phyloP scores from a whole-genome alignment of 2,888 invertebrate genomes.

The Onthophagus sagittarius region DNA sequence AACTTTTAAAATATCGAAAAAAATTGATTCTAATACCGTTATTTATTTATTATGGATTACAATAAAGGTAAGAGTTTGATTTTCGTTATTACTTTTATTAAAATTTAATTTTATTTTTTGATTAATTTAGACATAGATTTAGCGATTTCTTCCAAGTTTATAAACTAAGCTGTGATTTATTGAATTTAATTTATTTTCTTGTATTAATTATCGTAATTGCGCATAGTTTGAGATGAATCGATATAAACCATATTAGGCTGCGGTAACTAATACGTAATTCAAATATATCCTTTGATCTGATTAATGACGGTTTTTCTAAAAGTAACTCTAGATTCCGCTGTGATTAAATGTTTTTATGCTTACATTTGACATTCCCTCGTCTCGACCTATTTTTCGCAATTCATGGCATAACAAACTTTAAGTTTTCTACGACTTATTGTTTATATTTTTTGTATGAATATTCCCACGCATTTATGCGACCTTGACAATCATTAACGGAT shows the following conservation, averaged over 20 bases:
- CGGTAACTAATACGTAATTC: constrained; percentile 1
- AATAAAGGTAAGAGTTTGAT: neutral
- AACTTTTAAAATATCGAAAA: too few species aligned
- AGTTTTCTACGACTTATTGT: neutral
- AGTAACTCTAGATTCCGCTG: neutral
- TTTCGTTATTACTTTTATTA: neutral
- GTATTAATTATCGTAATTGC: constrained; percentile 3
- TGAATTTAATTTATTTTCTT: neutral
- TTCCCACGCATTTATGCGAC: neutral
- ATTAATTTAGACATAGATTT: too few species aligned
- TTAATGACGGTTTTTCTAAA: neutral
- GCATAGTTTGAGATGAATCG: neutral
- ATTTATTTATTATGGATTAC: neutral
- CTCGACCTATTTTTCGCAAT: neutral
- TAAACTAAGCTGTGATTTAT: neutral
- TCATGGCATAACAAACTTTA: neutral
- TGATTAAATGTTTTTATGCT: neutral
- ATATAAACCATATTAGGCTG: constrained; percentile 3
- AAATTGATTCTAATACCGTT: neutral
- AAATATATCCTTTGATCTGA: neutral
- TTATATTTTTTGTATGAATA: neutral
- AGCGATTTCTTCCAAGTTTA: constrained; percentile 1
- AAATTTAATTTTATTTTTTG: neutral
- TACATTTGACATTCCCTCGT: neutral
- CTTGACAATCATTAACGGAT: neutral